A percentile compares a stretch with the other conserved stretches of the same genome.
phyloP scores from a whole-genome alignment of 1,140 invertebrate genomes.

The Plutomurus gul region DNA sequence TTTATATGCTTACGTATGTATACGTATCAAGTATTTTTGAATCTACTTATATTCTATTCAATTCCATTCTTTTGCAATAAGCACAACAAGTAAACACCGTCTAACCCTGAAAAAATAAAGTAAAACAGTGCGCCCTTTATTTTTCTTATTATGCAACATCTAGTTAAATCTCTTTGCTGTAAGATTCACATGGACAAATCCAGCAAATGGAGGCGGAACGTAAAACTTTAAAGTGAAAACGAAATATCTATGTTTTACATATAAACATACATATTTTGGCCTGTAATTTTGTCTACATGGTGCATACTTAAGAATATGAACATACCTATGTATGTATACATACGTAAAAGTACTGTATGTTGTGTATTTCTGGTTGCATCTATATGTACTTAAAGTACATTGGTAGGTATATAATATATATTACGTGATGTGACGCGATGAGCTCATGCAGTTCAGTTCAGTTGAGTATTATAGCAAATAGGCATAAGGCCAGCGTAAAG shows the following conservation, averaged over 20 bases:
- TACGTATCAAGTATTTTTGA: background rate
- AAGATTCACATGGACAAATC: no score
- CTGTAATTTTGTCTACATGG: background rate
- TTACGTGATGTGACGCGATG: background rate
- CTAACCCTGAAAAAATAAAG: background rate
- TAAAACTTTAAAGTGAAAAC: background rate
- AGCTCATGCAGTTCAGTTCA: background rate
- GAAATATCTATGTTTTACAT: background rate
- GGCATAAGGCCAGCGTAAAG: background rate
- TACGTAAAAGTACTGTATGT: background rate
- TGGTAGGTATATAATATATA: no score
- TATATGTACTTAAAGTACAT: no score
- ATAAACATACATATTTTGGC: no score
- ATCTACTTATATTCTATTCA: background rate
- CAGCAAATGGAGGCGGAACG: background rate
- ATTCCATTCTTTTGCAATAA: background rate
- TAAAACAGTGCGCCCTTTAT: no score
- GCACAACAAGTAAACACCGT: background rate
- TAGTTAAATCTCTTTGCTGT: no score
- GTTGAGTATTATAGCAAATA: conserved; percentile 18
- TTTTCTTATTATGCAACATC: no score
- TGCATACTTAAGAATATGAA: background rate
- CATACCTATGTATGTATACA: no score
- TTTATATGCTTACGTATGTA: no score
- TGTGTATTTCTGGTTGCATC: no score